Conservation (phyloP, 2,888 invertebrate species). For the Diarsia dahlii region DNA sequence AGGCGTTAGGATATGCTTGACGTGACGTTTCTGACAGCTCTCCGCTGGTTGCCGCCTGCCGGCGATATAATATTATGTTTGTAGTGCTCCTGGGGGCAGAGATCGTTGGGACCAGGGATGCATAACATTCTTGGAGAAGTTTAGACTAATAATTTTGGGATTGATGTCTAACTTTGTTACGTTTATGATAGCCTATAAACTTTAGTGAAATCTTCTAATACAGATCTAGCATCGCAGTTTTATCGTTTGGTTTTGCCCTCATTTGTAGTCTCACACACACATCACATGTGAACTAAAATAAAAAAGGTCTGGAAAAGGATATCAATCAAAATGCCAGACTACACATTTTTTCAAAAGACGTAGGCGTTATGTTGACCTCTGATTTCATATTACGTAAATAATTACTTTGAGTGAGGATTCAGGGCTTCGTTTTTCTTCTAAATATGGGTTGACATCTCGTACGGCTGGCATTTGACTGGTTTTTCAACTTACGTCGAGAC, state of each 20-base stretch:
- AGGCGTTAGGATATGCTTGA: conserved; percentile 63
- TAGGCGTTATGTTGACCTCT: conserved; percentile 32
- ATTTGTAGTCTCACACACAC: background rate
- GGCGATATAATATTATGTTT: conserved; percentile 50
- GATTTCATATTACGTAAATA: conserved; percentile 15
- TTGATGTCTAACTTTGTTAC: background rate
- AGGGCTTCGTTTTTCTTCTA: conserved; percentile 20
- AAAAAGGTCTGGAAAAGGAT: conserved; percentile 2
- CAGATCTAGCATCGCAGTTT: background rate
- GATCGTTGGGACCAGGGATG: conserved; percentile 40
- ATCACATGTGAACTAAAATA: background rate
- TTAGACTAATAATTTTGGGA: conserved; percentile 1
- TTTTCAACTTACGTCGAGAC: conserved; percentile 31
- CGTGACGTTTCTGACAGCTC: conserved; percentile 66
- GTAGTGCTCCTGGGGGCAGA: conserved; percentile 50
- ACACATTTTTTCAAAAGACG: conserved; percentile 7
- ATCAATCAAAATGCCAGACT: background rate
- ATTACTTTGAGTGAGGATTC: conserved; percentile 24
- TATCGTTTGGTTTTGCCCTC: too few species aligned
- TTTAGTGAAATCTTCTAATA: background rate
- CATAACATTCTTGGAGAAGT: conserved; percentile 28
- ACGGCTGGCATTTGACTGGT: conserved; percentile 26
- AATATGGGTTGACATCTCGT: conserved; percentile 31
- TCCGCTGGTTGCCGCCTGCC: conserved; percentile 52
- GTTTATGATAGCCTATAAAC: background rate